phyloP scores from a whole-genome alignment of 2,113 vertebrate species.

The Misgurnus anguillicaudatus region DNA sequence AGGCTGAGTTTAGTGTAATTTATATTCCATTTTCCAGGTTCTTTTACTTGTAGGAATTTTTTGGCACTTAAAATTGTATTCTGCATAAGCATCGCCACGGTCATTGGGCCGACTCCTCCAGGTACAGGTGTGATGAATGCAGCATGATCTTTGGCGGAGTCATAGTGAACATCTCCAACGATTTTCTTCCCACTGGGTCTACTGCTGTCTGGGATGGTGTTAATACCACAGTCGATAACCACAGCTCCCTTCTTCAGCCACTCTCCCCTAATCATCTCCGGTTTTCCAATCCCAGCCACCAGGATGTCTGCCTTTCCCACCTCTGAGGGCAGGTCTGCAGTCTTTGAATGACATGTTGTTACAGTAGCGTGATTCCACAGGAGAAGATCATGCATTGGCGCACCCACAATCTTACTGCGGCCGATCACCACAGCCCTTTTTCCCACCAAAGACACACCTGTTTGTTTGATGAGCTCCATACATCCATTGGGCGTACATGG shows the following conservation, averaged over 20 bases:
- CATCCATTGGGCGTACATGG: constrained; percentile 97
- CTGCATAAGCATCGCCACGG: constrained; percentile 98
- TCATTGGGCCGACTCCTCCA: constrained; percentile 97
- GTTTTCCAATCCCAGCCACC: constrained; percentile 91
- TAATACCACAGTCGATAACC: constrained; percentile 98
- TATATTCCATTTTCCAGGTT: constrained; percentile 87
- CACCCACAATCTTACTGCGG: constrained; percentile 96
- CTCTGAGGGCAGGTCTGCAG: constrained; percentile 82
- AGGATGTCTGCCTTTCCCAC: constrained; percentile 91
- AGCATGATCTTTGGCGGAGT: constrained; percentile 85
- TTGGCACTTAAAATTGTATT: constrained; percentile 93
- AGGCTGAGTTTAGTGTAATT: constrained; percentile 81
- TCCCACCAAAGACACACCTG: constrained; percentile 87
- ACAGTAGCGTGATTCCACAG: constrained; percentile 95
- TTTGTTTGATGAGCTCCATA: constrained; percentile 93
- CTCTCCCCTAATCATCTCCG: constrained; percentile 94
- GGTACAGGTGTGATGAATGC: constrained; percentile 95
- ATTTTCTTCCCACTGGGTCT: constrained; percentile 86
- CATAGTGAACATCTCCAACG: constrained; percentile 89
- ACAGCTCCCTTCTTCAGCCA: constrained; percentile 96
- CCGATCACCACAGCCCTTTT: constrained; percentile 91
- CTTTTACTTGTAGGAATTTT: constrained; percentile 81
- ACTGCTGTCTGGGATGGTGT: constrained; percentile 87
- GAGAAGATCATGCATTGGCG: constrained; percentile 95
- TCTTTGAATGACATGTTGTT: constrained; percentile 96